These are phyloP conservation scores for honey bee (Apis mellifera) DNA, from an alignment of 1,140 invertebrate genomes.

Conservation along the genomic window Amel_HAv3.1 CM009933.2:2684001-2684500, in stretches of 20 bases:
- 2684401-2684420: background rate
- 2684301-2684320: slow-evolving; percentile 10
- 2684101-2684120: too few species aligned
- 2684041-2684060: too few species aligned
- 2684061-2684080: too few species aligned
- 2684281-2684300: background rate
- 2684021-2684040: too few species aligned
- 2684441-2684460: background rate
- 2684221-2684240: too few species aligned
- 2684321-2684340: background rate
- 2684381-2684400: background rate
- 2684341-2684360: background rate
- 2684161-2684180: slow-evolving; percentile 35
- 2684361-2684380: too few species aligned
- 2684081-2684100: background rate
- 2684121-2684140: background rate
- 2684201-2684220: slow-evolving; percentile 40
- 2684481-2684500: background rate
- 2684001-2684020: too few species aligned
- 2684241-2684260: slow-evolving; percentile 13
- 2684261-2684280: background rate
- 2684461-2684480: background rate
- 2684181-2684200: slow-evolving; percentile 13
- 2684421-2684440: background rate
- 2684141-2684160: slow-evolving; percentile 14